Percentiles rank a stretch among this genome's conserved stretches.
phyloP scores from a whole-genome alignment of 30 jellyfish, hydroid and myxozoan genomes.

The Rhopilema esculentum region DNA sequence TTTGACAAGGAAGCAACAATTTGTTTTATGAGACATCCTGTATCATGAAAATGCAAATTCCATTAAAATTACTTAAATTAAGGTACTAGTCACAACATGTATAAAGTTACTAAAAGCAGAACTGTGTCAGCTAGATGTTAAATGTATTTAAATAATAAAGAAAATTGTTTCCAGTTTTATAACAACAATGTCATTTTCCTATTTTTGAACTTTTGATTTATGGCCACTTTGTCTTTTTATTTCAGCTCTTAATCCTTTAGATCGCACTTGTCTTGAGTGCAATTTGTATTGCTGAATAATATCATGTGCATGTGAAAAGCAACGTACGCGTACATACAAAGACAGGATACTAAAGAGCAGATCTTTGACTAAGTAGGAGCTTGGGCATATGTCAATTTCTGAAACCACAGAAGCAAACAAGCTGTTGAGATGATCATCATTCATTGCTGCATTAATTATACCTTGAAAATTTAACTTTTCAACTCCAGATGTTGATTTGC shows the following conservation, averaged over 20 bases:
- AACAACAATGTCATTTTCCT: neutral
- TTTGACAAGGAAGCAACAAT: neutral
- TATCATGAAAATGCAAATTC: neutral
- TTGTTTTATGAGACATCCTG: neutral
- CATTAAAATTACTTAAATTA: neutral
- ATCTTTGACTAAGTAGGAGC: constrained; percentile 15
- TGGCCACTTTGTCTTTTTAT: constrained; percentile 15
- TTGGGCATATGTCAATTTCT: constrained; percentile 24
- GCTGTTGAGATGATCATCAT: constrained; percentile 10
- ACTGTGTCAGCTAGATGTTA: neutral
- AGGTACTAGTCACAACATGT: neutral
- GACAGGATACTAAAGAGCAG: constrained; percentile 7
- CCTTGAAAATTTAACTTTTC: constrained; percentile 4
- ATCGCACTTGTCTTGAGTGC: constrained; percentile 9
- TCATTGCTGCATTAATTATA: constrained; percentile 2
- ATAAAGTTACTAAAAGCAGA: neutral
- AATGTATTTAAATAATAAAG: neutral
- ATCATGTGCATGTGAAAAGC: constrained; percentile 35
- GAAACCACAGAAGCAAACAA: constrained; percentile 7
- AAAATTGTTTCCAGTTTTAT: neutral
- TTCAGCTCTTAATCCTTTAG: constrained; percentile 18
- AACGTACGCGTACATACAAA: constrained; percentile 38
- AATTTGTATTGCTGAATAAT: constrained; percentile 26
- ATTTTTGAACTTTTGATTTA: neutral
- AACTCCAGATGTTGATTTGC: constrained; percentile 9